A percentile compares a stretch with the other conserved stretches of the same genome.
phyloP scores from a whole-genome alignment of 2,113 vertebrate genomes.

The Sphyrna mokarran region DNA sequence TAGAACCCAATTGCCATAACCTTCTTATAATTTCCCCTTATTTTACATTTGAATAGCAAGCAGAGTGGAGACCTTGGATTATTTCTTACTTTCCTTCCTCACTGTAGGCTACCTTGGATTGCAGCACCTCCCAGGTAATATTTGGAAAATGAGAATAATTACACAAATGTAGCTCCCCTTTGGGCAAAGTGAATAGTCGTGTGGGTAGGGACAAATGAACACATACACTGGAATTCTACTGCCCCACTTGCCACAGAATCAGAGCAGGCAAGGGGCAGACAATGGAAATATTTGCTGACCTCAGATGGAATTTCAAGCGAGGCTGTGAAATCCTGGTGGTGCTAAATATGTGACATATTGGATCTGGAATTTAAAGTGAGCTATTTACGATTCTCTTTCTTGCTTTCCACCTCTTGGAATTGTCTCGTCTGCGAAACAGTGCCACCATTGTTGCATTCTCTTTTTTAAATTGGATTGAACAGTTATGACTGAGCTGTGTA shows the following conservation, averaged over 20 bases:
- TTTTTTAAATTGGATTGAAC: not conserved
- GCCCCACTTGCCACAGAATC: too few species aligned
- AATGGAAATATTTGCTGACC: too few species aligned
- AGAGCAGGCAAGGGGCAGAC: too few species aligned
- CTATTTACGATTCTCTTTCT: not conserved
- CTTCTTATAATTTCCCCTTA: not conserved
- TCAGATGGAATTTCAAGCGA: too few species aligned
- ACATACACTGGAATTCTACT: not conserved
- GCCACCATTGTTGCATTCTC: not conserved
- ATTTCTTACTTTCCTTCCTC: not conserved
- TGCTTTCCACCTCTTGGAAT: not conserved
- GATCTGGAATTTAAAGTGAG: not conserved
- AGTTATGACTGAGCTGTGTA: not conserved
- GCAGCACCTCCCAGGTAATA: not conserved
- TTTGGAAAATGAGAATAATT: not conserved
- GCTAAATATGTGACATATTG: not conserved
- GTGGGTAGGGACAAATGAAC: not conserved
- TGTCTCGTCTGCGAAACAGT: not conserved
- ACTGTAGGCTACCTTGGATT: not conserved
- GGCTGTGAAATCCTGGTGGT: too few species aligned
- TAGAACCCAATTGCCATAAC: not conserved
- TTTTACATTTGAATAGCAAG: not conserved
- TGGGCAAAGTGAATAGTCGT: not conserved
- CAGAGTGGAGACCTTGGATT: not conserved
- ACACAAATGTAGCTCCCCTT: not conserved